Evolutionary conservation across 2,797 vertebrate species (phyloP), one percentile per base, ranked within the genome.

Genomic region (Erpetoichthys calabaricus): DNA sequence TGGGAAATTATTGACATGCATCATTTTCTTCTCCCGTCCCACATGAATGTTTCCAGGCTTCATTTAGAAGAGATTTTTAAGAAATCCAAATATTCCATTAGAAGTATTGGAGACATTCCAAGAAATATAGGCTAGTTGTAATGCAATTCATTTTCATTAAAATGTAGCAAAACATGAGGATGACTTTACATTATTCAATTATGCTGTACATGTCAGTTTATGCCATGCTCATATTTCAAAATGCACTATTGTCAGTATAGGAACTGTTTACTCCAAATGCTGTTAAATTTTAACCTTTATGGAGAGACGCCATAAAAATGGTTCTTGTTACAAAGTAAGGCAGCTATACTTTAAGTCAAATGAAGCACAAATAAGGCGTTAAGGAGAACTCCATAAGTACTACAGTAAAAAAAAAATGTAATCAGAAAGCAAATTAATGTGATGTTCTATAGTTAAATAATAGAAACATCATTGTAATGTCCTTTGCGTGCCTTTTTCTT

Each of bases 1-100:
- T 51, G 89, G 89, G 70, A 89, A 90, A 79, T 87, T 87, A 76
- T 91, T 89, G 76, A 91, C 83, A 50, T 89, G 88, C 89, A 91
- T 91, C 86, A 89, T 89, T 73, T 80, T 86, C 71, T 76, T 74
- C 70, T 78, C 65, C 80, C 75, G 80, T 78, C 73, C 75, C 59
- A 58, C 54, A 53, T 53, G 63, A 51, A 47, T 60, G 45, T 60
- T 64, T 51, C 69, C 66, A 42, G 69, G 65, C 66, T 70, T 71
- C 66, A 72, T 73, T 64, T 67, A 61, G 59, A 57, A 5, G 50
- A 59, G 55, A 50, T 60, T 51, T 51, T 52, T 4, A 55, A 60
- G 61, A 60, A 64, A 56, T 66, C 60, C 4, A 66, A 25, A 25
- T 25, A 25, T 25, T 25, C 25, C 25, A 25, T 25, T 25, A 25